phyloP scores from a whole-genome alignment of 2,888 invertebrate species.

The Eupithecia tripunctaria region DNA sequence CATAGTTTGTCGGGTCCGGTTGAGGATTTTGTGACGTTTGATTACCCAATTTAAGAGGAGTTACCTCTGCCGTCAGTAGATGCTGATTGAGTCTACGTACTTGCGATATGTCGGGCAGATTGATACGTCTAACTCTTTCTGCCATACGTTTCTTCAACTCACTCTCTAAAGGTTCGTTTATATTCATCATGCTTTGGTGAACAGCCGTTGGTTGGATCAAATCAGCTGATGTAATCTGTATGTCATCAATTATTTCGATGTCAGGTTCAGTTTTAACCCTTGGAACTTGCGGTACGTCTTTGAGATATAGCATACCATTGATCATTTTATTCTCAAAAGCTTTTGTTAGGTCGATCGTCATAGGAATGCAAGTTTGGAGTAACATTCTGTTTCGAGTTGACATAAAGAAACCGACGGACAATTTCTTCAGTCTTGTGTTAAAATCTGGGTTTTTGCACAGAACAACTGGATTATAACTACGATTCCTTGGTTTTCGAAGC shows the following conservation, averaged over 20 bases:
- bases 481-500: constrained; percentile 67
- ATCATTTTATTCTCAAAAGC: constrained; percentile 68
- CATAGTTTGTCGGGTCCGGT: not conserved
- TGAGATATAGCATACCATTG: constrained; percentile 60
- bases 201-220: constrained; percentile 61
- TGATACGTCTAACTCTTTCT: constrained; percentile 65
- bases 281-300: constrained; percentile 19
- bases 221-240: constrained; percentile 31
- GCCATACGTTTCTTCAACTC: constrained; percentile 39
- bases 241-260: constrained; percentile 20
- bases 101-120: constrained; percentile 65
- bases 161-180: constrained; percentile 33
- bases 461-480: constrained; percentile 68
- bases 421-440: constrained; percentile 70
- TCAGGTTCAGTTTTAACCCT: constrained; percentile 13
- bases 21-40: constrained; percentile 10
- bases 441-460: constrained; percentile 79
- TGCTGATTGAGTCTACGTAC: constrained; percentile 67
- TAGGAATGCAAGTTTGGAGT: constrained; percentile 66
- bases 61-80: constrained; percentile 69
- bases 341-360: constrained; percentile 73
- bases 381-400: constrained; percentile 63
- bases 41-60: constrained; percentile 58
- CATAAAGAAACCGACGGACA: constrained; percentile 68
- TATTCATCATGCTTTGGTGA: constrained; percentile 62